Evolutionary conservation across 2,797 vertebrate genomes (phyloP).

Genomic region (Tympanoctomys barrerae): DNA sequence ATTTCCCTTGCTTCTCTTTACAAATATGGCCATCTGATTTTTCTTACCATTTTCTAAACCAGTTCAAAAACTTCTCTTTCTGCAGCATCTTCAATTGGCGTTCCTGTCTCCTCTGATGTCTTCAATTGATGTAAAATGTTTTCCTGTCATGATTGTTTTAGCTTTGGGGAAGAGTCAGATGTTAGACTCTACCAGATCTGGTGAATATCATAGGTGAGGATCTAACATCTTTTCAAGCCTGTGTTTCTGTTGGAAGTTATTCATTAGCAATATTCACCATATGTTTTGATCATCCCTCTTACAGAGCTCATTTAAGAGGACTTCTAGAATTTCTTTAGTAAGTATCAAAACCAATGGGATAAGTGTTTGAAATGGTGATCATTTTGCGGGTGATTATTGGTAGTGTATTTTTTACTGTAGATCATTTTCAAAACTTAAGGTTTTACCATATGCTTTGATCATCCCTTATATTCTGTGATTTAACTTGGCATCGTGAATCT

Average conservation of each 20-base stretch:
- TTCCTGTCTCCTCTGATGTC: neutral
- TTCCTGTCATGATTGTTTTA: neutral
- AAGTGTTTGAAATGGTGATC: neutral
- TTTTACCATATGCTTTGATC: neutral
- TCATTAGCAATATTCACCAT: neutral
- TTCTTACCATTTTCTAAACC: neutral
- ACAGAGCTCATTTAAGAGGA: neutral
- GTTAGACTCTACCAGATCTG: neutral
- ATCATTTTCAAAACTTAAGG: neutral
- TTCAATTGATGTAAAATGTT: neutral
- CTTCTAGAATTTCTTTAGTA: neutral
- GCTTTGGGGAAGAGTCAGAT: neutral
- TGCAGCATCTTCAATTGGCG: neutral
- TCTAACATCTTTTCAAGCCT: neutral
- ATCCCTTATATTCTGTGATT: neutral
- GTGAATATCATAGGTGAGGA: neutral
- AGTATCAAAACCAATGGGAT: neutral
- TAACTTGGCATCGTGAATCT: neutral
- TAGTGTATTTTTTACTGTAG: neutral
- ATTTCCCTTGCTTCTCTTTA: neutral
- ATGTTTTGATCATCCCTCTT: neutral
- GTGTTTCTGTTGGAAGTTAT: neutral
- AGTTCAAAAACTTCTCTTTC: neutral
- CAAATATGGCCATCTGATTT: neutral
- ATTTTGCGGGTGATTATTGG: neutral